Base-by-base conservation (phyloP, 23 tunicate species). In the Trididemnum nubilum region DNA sequence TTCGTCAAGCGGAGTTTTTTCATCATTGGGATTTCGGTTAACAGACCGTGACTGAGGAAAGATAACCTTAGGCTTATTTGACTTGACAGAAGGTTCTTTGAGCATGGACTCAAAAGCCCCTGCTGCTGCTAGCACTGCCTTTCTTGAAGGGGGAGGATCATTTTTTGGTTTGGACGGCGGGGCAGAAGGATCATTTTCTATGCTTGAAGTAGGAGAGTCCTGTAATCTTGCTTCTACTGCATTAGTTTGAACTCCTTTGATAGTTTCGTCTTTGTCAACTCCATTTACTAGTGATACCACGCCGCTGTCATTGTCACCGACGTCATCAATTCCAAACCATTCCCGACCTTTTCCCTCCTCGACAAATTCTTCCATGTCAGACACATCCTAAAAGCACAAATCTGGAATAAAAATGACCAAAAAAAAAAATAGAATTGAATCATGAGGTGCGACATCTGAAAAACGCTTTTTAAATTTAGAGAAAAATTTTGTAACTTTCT, bases 291-390 rank as follows among this genome's bases (percentile, higher is more conserved):
- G 26, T 24, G 67, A 24, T 26, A 26, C 4, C 29, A 24, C 26
- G 67, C 4, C 5, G 75, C 5, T 37, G 31, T 70, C 38, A n/a
- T 37, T 23, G 30, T 73, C 60, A n/a, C 27, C 2, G 24, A 28
- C 67, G 23, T 77, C 81, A 52, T 30, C 36, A 33, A 77, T 15
- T 3, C 81, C 81, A 57, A 77, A 77, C 81, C 81, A 77, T 33
- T 67, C 74, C 25, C 74, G 74, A 12, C 37, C 61, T 24, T 73
- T 60, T 24, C 76, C 81, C 38, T 83, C 59, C 27, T 85, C 89
- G 1, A 85, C 89, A 36, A 50, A 77, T 33, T 85, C 82, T 34
- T 85, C 89, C 89, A 85, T 76, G 67, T 22, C 82, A 7, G 66
- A 2, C 0, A 77, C 65, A 50, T 85, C 77, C 89, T 85, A 36